Conservation (phyloP, 1,140 invertebrate genomes). For the Anagrus nilaparvatae region DNA sequence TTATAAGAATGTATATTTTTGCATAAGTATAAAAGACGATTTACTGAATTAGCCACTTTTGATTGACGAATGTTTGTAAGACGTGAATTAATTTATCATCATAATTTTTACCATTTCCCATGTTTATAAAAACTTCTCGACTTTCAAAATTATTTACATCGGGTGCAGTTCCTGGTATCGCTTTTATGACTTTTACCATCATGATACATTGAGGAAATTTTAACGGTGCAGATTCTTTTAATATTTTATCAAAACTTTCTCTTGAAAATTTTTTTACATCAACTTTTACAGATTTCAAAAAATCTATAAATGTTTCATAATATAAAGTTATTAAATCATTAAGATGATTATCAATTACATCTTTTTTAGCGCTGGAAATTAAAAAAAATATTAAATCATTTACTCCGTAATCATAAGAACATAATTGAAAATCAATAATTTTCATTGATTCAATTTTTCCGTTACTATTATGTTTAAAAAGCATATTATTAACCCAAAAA, state of each 20-base stretch:
- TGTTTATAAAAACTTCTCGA: slow-evolving; percentile 23
- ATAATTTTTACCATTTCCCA: slow-evolving; percentile 24
- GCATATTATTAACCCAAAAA: slow-evolving; percentile 56
- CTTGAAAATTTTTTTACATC: slow-evolving; percentile 24
- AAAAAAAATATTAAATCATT: slow-evolving; percentile 53
- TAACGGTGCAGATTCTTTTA: slow-evolving; percentile 26
- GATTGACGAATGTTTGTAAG: slow-evolving; percentile 25
- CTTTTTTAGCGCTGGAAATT: slow-evolving; percentile 45
- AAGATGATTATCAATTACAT: slow-evolving; percentile 42
- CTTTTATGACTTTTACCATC: slow-evolving; percentile 39
- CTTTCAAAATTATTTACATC: slow-evolving; percentile 25
- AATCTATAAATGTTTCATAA: slow-evolving; percentile 43
- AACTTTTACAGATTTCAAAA: slow-evolving; percentile 25
- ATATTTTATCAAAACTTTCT: slow-evolving; percentile 23
- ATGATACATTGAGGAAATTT: slow-evolving; percentile 35
- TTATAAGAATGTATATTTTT: no score
- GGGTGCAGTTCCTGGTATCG: slow-evolving; percentile 23
- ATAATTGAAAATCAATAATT: slow-evolving; percentile 55
- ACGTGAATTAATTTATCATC: slow-evolving; percentile 30
- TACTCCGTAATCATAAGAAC: slow-evolving; percentile 41
- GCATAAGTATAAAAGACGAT: no score
- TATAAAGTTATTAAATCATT: slow-evolving; percentile 44
- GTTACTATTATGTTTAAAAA: slow-evolving; percentile 39
- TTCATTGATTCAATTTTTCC: slow-evolving; percentile 42
- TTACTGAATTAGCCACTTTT: slow-evolving; percentile 29